These are phyloP conservation scores for Taeniopygia guttata DNA, from an alignment of 2,797 vertebrate species.

Conservation along the genomic window DNA sequence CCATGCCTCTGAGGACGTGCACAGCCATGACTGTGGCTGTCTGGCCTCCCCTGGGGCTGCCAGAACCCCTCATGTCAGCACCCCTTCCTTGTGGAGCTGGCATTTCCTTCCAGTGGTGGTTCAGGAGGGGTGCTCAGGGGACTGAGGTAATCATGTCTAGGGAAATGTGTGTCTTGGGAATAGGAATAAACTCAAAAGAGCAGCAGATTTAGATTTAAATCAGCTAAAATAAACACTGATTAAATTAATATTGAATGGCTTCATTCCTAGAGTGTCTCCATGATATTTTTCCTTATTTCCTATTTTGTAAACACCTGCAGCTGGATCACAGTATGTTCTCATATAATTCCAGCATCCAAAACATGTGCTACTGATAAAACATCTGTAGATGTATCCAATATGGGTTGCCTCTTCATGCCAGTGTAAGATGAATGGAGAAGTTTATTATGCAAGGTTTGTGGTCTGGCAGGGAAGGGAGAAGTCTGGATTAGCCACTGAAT, in stretches of 20 bases:
- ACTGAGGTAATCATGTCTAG: neutral
- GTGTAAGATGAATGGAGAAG: constrained; percentile 37
- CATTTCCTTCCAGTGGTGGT: neutral
- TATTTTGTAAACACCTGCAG: constrained; percentile 56
- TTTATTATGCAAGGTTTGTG: constrained; percentile 55
- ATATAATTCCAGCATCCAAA: constrained; percentile 16
- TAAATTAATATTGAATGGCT: constrained; percentile 15
- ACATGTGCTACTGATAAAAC: constrained; percentile 59
- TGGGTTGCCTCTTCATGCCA: neutral
- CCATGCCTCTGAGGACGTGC: neutral
- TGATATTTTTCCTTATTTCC: constrained; percentile 41
- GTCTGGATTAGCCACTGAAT: constrained; percentile 40
- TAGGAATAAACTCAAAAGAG: neutral
- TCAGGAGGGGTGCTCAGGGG: neutral
- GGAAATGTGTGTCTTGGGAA: neutral
- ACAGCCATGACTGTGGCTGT: neutral
- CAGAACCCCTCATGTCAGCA: neutral
- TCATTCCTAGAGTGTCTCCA: neutral
- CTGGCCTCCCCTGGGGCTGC: no score
- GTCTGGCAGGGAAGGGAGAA: constrained; percentile 40
- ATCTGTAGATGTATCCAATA: constrained; percentile 38
- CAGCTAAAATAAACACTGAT: neutral
- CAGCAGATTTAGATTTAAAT: constrained; percentile 12
- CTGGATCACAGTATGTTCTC: constrained; percentile 45
- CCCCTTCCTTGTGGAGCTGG: accelerated